phyloP scores from a whole-genome alignment of 1,140 invertebrate genomes.

The Anthonomus grandis region DNA sequence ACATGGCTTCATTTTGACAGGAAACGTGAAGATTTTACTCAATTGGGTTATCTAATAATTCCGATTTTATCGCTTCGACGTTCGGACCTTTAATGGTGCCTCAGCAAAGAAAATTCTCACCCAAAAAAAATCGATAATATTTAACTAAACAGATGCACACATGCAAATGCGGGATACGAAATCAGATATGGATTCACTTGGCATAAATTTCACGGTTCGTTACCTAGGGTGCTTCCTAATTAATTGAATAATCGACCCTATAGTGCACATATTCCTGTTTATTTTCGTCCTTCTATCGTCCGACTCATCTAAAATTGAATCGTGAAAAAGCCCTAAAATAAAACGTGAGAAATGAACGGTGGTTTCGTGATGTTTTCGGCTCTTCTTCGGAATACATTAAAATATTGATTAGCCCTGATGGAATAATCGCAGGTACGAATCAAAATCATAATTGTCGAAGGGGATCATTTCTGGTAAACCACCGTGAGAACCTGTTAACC shows the following conservation, averaged over 20 bases:
- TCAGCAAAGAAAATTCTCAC: too few species aligned
- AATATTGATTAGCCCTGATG: slow-evolving; percentile 32
- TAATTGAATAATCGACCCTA: slow-evolving; percentile 26
- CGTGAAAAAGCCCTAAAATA: slow-evolving; percentile 20
- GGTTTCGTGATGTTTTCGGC: slow-evolving; percentile 24
- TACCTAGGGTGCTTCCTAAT: slow-evolving; percentile 18
- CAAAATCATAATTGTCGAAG: slow-evolving; percentile 28
- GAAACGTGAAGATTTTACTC: slow-evolving; percentile 25
- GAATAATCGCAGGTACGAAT: slow-evolving; percentile 32
- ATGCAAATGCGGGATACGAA: slow-evolving; percentile 12
- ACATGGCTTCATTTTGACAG: slow-evolving; percentile 23
- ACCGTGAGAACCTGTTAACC: slow-evolving; percentile 30
- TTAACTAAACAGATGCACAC: neutral
- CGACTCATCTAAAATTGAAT: slow-evolving; percentile 23
- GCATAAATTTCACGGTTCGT: slow-evolving; percentile 27
- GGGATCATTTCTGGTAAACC: slow-evolving; percentile 29
- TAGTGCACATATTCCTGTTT: slow-evolving; percentile 16
- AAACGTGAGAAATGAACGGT: slow-evolving; percentile 22
- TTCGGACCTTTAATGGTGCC: too few species aligned
- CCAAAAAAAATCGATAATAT: too few species aligned
- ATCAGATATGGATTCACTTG: slow-evolving; percentile 21
- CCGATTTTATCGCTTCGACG: slow-evolving; percentile 12
- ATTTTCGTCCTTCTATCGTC: slow-evolving; percentile 14
- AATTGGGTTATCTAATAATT: slow-evolving; percentile 15
- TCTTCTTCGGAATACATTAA: slow-evolving; percentile 31